Evolutionary conservation across 1,140 invertebrate genomes (phyloP).

Genomic region (Bemisia tabaci): DNA sequence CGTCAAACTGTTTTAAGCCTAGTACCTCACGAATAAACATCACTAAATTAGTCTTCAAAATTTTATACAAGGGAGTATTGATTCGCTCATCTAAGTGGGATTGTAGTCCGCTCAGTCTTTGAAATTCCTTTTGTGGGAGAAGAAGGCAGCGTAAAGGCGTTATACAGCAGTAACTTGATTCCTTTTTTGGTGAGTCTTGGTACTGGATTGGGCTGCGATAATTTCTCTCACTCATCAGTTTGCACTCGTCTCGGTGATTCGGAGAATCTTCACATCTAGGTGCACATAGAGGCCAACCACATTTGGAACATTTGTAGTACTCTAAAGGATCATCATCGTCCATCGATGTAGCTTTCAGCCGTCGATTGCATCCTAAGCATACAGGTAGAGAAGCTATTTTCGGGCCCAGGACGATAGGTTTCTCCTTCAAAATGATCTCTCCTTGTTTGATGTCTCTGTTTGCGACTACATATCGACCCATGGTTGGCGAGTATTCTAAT

Average conservation of each 20-base stretch:
- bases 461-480: slow-evolving; percentile 54
- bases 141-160: slow-evolving; percentile 17
- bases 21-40: slow-evolving; percentile 43
- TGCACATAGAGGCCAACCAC: slow-evolving; percentile 19
- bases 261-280: slow-evolving; percentile 5
- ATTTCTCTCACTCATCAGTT: slow-evolving; percentile 12
- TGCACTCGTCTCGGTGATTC: slow-evolving; percentile 12
- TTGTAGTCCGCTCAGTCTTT: slow-evolving; percentile 38
- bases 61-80: slow-evolving; percentile 39
- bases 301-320: slow-evolving; percentile 13
- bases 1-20: slow-evolving; percentile 35
- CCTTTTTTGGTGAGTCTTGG: slow-evolving; percentile 7
- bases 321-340: slow-evolving; percentile 12
- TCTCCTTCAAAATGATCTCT: slow-evolving; percentile 45
- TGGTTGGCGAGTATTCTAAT: slow-evolving; percentile 19
- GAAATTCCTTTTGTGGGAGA: slow-evolving; percentile 11
- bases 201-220: slow-evolving; percentile 8
- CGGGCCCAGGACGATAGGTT: slow-evolving; percentile 51
- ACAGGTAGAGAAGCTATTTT: slow-evolving; percentile 45
- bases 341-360: slow-evolving; percentile 28
- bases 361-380: slow-evolving; percentile 52
- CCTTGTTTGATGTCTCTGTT: slow-evolving; percentile 43
- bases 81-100: slow-evolving; percentile 43
- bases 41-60: slow-evolving; percentile 42
- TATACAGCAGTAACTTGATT: slow-evolving; percentile 17